A percentile compares a stretch with the other conserved stretches of the same genome.
phyloP scores from a whole-genome alignment of 2,888 invertebrate species.

The Cephus rjabovi region DNA sequence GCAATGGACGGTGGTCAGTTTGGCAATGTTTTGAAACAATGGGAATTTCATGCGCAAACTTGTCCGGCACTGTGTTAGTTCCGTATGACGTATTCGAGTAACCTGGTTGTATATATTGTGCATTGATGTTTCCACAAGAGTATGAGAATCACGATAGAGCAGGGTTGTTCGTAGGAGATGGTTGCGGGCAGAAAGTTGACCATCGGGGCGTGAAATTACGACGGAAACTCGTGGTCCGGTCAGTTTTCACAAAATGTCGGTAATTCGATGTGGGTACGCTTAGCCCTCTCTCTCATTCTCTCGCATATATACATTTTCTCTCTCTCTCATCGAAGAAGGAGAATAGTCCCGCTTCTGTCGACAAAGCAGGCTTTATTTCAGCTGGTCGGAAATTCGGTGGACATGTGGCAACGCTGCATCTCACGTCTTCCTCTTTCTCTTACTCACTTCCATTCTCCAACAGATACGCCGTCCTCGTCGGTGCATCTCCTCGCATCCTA shows the following conservation, averaged over 20 bases:
- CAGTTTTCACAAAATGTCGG: not conserved
- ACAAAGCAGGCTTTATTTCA: conserved; percentile 1
- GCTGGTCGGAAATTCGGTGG: conserved; percentile 49
- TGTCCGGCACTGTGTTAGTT: not conserved
- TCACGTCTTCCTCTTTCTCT: conserved; percentile 19
- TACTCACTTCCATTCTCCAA: conserved; percentile 24
- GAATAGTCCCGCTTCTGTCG: not conserved
- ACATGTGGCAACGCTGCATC: conserved; percentile 47
- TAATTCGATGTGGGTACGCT: not conserved
- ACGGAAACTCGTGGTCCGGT: conserved; percentile 8
- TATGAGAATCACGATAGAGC: not conserved
- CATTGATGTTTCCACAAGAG: not conserved
- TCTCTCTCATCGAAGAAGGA: not conserved
- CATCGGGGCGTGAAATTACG: not conserved
- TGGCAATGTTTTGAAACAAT: not conserved
- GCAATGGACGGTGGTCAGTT: not conserved
- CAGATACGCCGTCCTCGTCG: not conserved
- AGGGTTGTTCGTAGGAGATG: not conserved
- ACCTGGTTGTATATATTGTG: not conserved
- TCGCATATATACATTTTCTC: not conserved
- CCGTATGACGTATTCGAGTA: not conserved
- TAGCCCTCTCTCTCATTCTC: not conserved
- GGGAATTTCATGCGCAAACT: not conserved
- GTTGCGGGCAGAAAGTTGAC: not conserved
- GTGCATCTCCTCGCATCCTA: conserved; percentile 11